Evolutionary conservation across 2,888 invertebrate genomes (phyloP).

Genomic region (Tiphia femorata): DNA sequence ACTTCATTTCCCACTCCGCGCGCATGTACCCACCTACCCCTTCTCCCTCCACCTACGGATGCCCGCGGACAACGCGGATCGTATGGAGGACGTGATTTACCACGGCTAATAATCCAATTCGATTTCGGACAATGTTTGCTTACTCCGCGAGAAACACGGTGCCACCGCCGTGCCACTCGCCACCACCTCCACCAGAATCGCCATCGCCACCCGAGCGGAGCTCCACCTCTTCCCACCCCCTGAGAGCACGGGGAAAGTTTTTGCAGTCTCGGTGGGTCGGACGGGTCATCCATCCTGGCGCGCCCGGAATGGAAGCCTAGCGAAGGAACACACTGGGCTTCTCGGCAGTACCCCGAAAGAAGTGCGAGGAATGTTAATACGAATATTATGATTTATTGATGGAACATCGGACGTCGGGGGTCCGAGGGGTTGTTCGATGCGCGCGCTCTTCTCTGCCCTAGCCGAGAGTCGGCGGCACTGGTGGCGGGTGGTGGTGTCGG

Average conservation of each 20-base stretch:
- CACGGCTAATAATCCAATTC: slow-evolving; percentile 28
- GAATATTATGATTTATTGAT: slow-evolving; percentile 66
- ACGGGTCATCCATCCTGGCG: slow-evolving; percentile 48
- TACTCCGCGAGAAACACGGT: slow-evolving; percentile 26
- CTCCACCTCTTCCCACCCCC: slow-evolving; percentile 19
- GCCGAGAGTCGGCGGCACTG: too few relatives aligned
- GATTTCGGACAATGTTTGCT: slow-evolving; percentile 31
- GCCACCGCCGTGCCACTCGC: background rate
- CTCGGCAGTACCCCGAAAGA: slow-evolving; percentile 52
- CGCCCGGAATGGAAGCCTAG: slow-evolving; percentile 21
- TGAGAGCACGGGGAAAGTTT: slow-evolving; percentile 38
- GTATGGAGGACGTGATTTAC: slow-evolving; percentile 36
- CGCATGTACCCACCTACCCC: too few relatives aligned
- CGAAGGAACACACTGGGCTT: too few relatives aligned
- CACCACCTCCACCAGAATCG: background rate
- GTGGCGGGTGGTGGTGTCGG: too few relatives aligned
- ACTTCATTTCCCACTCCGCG: too few relatives aligned
- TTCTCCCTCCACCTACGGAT: too few relatives aligned
- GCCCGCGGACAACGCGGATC: background rate
- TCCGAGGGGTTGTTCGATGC: slow-evolving; percentile 20
- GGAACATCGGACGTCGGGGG: slow-evolving; percentile 52
- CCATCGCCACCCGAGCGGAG: too few relatives aligned
- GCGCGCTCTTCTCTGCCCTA: background rate
- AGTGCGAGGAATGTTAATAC: slow-evolving; percentile 66
- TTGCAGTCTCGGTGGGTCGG: slow-evolving; percentile 39